phyloP scores from a whole-genome alignment of 2,797 vertebrate species.

The Kryptopterus vitreolus region DNA sequence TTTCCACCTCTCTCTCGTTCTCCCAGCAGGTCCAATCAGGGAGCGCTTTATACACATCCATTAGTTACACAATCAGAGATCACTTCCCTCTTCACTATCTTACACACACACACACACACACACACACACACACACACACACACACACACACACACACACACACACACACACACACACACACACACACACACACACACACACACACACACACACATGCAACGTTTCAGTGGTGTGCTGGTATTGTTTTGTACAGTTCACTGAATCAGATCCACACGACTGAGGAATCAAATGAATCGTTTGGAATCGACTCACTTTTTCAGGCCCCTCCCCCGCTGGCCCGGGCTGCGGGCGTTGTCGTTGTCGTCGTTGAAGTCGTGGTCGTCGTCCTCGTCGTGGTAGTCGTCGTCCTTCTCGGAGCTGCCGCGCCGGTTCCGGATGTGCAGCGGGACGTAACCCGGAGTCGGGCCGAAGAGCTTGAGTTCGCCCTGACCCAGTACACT shows the following conservation, averaged over 20 bases:
- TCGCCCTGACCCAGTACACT: conserved; percentile 92
- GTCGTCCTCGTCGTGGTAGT: conserved; percentile 69
- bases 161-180: not conserved
- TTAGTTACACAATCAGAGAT: conserved; percentile 17
- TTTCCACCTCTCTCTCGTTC: not conserved
- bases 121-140: no score
- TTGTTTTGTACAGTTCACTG: not conserved
- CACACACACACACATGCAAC: not conserved
- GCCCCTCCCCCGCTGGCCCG: conserved; percentile 65
- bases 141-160: not conserved
- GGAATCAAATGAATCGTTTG: not conserved
- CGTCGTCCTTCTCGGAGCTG: conserved; percentile 76
- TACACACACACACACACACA: no score
- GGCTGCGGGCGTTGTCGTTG: conserved; percentile 67
- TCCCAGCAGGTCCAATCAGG: conserved; percentile 4
- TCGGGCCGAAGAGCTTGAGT: conserved; percentile 87
- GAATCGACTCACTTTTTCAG: conserved; percentile 79
- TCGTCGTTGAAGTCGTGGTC: conserved; percentile 71
- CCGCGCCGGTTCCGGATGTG: conserved; percentile 76
- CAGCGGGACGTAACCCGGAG: conserved; percentile 83
- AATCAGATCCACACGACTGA: not conserved
- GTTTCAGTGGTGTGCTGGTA: no score
- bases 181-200: not conserved
- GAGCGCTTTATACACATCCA: conserved; percentile 22
- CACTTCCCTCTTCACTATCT: conserved; percentile 1